Base-by-base conservation (phyloP, 1,140 invertebrate species). In the Drosophila simulans region DNA sequence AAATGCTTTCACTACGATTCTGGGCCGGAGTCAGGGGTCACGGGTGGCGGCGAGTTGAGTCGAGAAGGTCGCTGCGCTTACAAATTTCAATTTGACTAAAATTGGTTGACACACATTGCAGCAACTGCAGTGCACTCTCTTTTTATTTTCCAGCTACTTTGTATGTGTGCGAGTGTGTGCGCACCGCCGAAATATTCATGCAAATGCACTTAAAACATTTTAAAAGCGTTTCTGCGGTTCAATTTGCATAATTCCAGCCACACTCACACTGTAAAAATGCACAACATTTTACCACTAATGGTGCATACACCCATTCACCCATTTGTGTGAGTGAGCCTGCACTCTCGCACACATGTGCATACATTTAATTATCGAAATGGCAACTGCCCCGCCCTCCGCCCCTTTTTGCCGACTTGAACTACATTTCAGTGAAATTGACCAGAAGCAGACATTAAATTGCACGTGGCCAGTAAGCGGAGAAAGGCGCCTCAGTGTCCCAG, bases 121-220 rank as follows among this genome's bases (percentile, higher is more conserved):
- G 34, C 59, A 43, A 89, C 86, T 83, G 75, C 77, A 69, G n/a
- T 58, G 40, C 52, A 53, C 45, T 48, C 53, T 20, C 31, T 31
- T 46, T 46, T 27, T 35, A 20, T 69, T 52, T 43, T 51, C 57
- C 22, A 10, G 27, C 72, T 22, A 39, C 12, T 39, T 39, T 39
- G 37, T 39, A 56, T 43, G 17, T 48, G 4, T 60, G 17, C 59
- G 48, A 54, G 39, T 76, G 25, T 69, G 39, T 77, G 63, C 45
- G 57, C 53, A 48, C 59, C 60, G 63, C 79, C 84, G 60, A 88
- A 82, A 89, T 83, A 89, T 88, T 88, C 80, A 89, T 88, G 84
- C 84, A 88, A 88, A 88, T 88, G 84, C 84, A 88, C 84, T 89
- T 88, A 88, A 88, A 88, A 88, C 84, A 88, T 88, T 88, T 88